Evolutionary conservation across 2,888 invertebrate genomes (phyloP), one percentile per base, ranked within the genome.

Genomic region (Tiliacea citrago): DNA sequence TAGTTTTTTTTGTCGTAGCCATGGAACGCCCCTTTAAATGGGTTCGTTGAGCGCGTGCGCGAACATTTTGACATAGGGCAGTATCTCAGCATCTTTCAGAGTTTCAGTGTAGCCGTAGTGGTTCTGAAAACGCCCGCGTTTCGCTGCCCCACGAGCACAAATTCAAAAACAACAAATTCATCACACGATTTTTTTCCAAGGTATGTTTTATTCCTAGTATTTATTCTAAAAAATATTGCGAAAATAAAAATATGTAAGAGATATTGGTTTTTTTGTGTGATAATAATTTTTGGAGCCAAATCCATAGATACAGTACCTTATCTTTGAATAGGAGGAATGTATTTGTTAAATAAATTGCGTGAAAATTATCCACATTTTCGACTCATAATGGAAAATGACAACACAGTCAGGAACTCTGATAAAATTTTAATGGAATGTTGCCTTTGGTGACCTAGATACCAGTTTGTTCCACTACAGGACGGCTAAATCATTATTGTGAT

Each of bases 1-100:
- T 58, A 2, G 21, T n/a, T n/a, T 47, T 71, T 60, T 62, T 73
- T 45, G 70, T 77, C 83, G 88, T 68, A 39, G 12, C 51, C 66
- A 55, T 68, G 75, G 71, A 88, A 89, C 80, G 74, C 51, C 58
- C 29, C 82, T 77, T 86, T 87, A 88, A 82, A 58, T 61, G 45
- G 63, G 73, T 78, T 61, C 24, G 39, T 1, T 70, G 47, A 60
- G 83, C 92, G 93, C 93, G 88, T 92, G 93, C 92, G 93, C 88
- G 88, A 80, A 86, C 77, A 85, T 89, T 91, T 88, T 89, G 90
- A 90, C 88, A 90, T 88, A 88, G 82, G 79, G 75, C 65, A 74
- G 78, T 77, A 68, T 51, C 73, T 66, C 90, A 90, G 90, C 91
- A 88, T 91, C 90, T 84, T 86, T 83, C 51, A 68, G 29, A 66